Evolutionary conservation across 2,888 invertebrate genomes (phyloP).

Genomic region (Drosophila basisetae): DNA sequence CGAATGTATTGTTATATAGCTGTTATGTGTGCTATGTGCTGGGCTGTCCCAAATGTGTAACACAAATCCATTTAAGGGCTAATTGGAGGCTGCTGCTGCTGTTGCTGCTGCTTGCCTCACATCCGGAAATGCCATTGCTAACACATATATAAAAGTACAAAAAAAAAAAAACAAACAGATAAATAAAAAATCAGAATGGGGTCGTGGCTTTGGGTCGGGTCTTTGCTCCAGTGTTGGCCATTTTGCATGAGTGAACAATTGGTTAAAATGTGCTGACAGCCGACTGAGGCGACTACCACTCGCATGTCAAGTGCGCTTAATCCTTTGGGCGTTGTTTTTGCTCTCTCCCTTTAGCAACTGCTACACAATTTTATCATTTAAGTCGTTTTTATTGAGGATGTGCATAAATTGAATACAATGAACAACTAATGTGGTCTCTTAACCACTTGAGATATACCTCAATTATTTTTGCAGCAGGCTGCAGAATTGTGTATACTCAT

Average conservation of each 20-base stretch:
- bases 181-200: conserved; percentile 15
- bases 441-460: conserved; percentile 11
- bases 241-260: conserved; percentile 57
- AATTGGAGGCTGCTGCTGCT: conserved; percentile 61
- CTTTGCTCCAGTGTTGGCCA: conserved; percentile 26
- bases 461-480: conserved; percentile 46
- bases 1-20: conserved; percentile 48
- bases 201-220: conserved; percentile 16
- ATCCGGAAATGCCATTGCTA: conserved; percentile 56
- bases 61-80: conserved; percentile 80
- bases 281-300: conserved; percentile 14
- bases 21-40: conserved; percentile 19
- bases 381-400: conserved; percentile 52
- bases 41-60: conserved; percentile 62
- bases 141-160: conserved; percentile 18
- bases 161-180: neutral
- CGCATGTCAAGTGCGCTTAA: conserved; percentile 46
- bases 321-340: conserved; percentile 56
- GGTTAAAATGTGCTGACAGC: conserved; percentile 25
- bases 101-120: conserved; percentile 20
- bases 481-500: neutral
- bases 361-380: conserved; percentile 48
- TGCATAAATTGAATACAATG: conserved; percentile 34
- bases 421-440: conserved; percentile 22
- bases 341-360: conserved; percentile 37